phyloP scores from a whole-genome alignment of 2,888 invertebrate genomes.

The Steromphala cineraria region DNA sequence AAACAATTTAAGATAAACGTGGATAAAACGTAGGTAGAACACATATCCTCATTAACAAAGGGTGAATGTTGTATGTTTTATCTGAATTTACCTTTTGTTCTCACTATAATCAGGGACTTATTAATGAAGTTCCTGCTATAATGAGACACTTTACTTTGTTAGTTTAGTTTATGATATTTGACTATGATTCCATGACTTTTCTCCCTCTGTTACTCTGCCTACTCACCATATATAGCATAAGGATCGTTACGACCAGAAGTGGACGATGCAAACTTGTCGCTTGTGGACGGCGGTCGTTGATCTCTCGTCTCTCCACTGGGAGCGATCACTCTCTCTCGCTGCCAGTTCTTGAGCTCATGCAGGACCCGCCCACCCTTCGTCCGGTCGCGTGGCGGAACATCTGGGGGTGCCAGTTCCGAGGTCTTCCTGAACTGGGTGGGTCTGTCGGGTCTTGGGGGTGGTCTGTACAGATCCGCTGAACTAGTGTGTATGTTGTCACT shows the following conservation, averaged over 20 bases:
- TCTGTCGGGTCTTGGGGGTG: slow-evolving; percentile 49
- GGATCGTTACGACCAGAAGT: slow-evolving; percentile 28
- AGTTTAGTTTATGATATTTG: too few relatives aligned
- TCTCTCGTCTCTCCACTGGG: slow-evolving; percentile 6
- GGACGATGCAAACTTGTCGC: slow-evolving; percentile 24
- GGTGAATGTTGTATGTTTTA: too few relatives aligned
- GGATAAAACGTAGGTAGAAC: too few relatives aligned
- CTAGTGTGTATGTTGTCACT: slow-evolving; percentile 19
- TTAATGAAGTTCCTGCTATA: too few relatives aligned
- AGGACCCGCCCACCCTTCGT: slow-evolving; percentile 48
- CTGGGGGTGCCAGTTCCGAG: slow-evolving; percentile 46
- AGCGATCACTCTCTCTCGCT: slow-evolving; percentile 41
- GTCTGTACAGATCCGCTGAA: slow-evolving; percentile 20
- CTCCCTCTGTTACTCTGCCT: slow-evolving; percentile 6
- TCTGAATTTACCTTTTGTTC: too few relatives aligned
- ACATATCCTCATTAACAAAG: too few relatives aligned
- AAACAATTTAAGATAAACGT: too few relatives aligned
- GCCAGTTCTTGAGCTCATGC: slow-evolving; percentile 65
- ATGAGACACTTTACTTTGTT: too few relatives aligned
- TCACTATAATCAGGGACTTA: too few relatives aligned
- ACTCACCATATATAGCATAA: slow-evolving; percentile 33
- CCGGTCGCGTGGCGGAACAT: slow-evolving; percentile 60
- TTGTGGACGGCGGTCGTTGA: neutral
- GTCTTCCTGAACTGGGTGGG: slow-evolving; percentile 32
- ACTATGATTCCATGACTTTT: neutral